These are phyloP conservation scores for Psettodes erumei DNA, from an alignment of 2,113 vertebrate genomes.

Conservation along the genomic window DNA sequence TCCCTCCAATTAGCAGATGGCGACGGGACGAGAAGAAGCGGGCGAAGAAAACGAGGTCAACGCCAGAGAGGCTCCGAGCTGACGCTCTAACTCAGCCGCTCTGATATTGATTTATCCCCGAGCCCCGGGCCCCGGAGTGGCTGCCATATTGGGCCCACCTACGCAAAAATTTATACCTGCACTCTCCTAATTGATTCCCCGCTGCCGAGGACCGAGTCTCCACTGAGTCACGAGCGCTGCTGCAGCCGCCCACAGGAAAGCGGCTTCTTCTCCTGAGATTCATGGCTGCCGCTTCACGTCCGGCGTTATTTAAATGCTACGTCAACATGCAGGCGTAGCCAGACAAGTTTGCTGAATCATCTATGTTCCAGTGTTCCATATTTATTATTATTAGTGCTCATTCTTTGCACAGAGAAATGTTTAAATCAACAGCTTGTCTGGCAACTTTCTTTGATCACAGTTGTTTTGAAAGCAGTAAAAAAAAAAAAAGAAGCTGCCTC, in stretches of 20 bases:
- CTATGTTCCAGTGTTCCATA: background rate
- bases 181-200: conserved; percentile 73
- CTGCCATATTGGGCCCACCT: conserved; percentile 73
- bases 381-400: background rate
- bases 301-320: background rate
- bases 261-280: background rate
- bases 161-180: conserved; percentile 74
- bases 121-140: conserved; percentile 45
- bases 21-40: conserved; percentile 25
- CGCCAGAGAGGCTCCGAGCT: conserved; percentile 10
- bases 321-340: background rate
- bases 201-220: conserved; percentile 29
- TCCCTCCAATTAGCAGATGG: conserved; percentile 71
- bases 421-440: conserved; percentile 24
- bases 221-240: conserved; percentile 40
- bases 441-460: conserved; percentile 14
- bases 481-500: too few species aligned
- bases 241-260: conserved; percentile 17
- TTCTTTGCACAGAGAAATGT: background rate
- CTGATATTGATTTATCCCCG: conserved; percentile 71
- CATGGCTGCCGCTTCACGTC: background rate
- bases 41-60: conserved; percentile 35
- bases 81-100: conserved; percentile 53
- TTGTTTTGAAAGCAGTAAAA: conserved; percentile 11
- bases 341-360: background rate